phyloP scores from a whole-genome alignment of 2,113 vertebrate species.

The Copsychus sechellarum region DNA sequence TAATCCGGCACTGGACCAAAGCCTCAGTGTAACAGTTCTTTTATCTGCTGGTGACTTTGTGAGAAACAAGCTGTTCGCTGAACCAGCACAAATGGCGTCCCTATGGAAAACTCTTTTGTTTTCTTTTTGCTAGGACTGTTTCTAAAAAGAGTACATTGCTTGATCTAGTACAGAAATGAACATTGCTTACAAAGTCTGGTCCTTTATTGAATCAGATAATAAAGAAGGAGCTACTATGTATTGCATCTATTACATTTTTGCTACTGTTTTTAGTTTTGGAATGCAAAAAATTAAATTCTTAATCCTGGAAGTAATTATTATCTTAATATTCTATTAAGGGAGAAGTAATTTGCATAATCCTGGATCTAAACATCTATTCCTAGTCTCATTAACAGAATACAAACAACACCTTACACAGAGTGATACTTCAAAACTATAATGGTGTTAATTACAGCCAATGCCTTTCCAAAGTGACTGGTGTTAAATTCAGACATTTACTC shows the following conservation, averaged over 20 bases:
- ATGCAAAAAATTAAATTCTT: background rate
- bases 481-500: background rate
- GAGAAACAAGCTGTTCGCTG: conserved; percentile 69
- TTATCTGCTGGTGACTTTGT: conserved; percentile 71
- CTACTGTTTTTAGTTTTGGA: background rate
- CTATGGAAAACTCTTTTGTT: conserved; percentile 26
- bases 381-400: background rate
- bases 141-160: background rate
- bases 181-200: background rate
- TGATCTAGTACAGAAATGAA: background rate
- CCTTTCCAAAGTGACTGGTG: background rate
- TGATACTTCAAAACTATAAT: background rate
- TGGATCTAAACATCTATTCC: background rate
- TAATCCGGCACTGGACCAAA: conserved; percentile 80
- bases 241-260: background rate
- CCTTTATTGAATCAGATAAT: background rate
- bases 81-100: conserved; percentile 52
- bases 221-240: background rate
- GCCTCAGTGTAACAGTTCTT: conserved; percentile 72
- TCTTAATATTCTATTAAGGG: background rate
- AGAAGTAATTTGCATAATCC: background rate
- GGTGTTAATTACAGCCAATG: background rate
- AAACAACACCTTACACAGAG: background rate
- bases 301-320: background rate
- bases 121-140: conserved; percentile 35